Evolutionary conservation across 2,888 invertebrate species (phyloP), one percentile per base, ranked within the genome.

Genomic region (Nomada fabriciana): DNA sequence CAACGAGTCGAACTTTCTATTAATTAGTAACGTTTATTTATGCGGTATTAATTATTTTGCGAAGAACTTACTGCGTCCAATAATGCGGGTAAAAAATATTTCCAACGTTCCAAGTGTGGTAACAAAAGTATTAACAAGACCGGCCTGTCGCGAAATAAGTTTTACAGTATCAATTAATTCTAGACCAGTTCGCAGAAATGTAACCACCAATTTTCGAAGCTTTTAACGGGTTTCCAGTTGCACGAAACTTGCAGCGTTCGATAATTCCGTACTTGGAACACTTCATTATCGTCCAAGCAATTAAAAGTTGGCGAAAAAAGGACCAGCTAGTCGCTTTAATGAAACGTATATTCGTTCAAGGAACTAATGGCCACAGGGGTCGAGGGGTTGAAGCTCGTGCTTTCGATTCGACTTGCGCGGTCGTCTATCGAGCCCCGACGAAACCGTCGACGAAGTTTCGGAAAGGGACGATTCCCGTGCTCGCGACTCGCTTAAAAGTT

Each of bases 401-500:
- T 20, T 29, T 47, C 69, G 69, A 29, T 59, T 59, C 69, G 69
- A 25, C 52, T 23, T 29, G 59, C 65, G 43, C 29, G 23, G 25
- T 57, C 61, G 29, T 9, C 42, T 29, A 78, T 73, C 81, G 78
- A 79, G 74, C 74, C 69, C 29, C 9, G 43, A n/a, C 50, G 67
- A 63, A 52, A 59, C 59, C 25, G 78, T 52, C 63, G 74, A 25
- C 79, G 18, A 75, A 79, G 47, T 81, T 79, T 74, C 69, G 18
- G 23, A 59, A 74, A 74, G 73, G 73, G 53, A 61, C 60, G 74
- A 73, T 70, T 55, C 36, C 52, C 18, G n/a, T 23, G 29, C 47
- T n/a, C 4, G 64, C 70, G 23, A 52, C 59, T 55, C 72, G 78
- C 72, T 68, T 53, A 60, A 52, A 82, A 82, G 70, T 82, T 82